phyloP scores from a whole-genome alignment of 2,113 vertebrate genomes.

The Symphodus melops region DNA sequence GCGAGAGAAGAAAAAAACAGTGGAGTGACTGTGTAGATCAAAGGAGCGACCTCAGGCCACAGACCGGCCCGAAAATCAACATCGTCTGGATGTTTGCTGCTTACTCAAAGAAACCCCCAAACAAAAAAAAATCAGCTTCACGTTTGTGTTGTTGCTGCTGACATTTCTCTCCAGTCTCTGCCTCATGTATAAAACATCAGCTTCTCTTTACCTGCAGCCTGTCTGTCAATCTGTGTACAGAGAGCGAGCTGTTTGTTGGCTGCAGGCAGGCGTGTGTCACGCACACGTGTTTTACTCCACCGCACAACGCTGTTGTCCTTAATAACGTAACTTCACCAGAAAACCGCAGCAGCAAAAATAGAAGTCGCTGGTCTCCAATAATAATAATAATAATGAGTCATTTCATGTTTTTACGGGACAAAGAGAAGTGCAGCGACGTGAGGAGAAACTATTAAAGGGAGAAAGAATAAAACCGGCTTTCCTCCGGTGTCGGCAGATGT shows the following conservation, averaged over 20 bases:
- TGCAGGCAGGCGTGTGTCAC: slow-evolving; percentile 6
- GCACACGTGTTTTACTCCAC: not conserved
- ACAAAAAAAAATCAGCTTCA: not conserved
- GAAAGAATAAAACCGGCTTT: too few relatives aligned
- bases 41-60: slow-evolving; percentile 37
- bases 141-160: not conserved
- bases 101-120: not conserved
- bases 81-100: slow-evolving; percentile 8
- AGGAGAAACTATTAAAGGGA: too few relatives aligned
- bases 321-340: too few relatives aligned
- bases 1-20: slow-evolving; percentile 1
- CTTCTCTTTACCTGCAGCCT: slow-evolving; percentile 3
- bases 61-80: slow-evolving; percentile 9
- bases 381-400: too few relatives aligned
- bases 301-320: too few relatives aligned
- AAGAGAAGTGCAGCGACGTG: too few relatives aligned
- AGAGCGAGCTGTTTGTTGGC: not conserved
- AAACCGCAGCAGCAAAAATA: too few relatives aligned
- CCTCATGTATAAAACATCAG: slow-evolving; percentile 3
- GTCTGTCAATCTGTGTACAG: not conserved
- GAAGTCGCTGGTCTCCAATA: too few relatives aligned
- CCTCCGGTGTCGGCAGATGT: too few relatives aligned
- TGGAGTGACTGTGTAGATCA: slow-evolving; percentile 47
- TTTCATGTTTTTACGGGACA: too few relatives aligned
- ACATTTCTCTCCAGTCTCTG: slow-evolving; percentile 4